These are phyloP conservation scores for Brachypalpus laphriformis DNA, from an alignment of 2,888 invertebrate genomes.

Conservation along the genomic window DNA sequence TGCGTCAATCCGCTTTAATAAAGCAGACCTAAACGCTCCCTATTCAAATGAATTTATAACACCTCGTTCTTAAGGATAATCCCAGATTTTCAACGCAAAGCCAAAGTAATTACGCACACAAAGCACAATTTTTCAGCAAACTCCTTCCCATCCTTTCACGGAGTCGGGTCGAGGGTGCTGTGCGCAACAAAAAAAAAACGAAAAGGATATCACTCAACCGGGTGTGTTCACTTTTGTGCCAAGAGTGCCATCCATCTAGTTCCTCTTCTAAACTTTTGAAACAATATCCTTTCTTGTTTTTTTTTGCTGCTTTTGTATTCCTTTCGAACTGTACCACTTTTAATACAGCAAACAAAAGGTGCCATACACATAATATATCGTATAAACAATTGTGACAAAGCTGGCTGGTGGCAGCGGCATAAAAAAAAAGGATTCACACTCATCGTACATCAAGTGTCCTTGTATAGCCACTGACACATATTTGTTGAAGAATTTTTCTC, in stretches of 20 bases:
- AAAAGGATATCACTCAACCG: conserved; percentile 25
- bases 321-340: conserved; percentile 57
- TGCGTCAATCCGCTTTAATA: conserved; percentile 40
- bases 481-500: conserved; percentile 57
- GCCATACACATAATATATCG: conserved; percentile 51
- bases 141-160: conserved; percentile 9
- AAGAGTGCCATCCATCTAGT: conserved; percentile 57
- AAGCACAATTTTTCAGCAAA: conserved; percentile 26
- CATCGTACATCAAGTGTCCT: conserved; percentile 59
- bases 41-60: conserved; percentile 52
- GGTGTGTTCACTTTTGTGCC: conserved; percentile 33
- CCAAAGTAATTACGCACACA: conserved; percentile 69
- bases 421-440: conserved; percentile 56
- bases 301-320: conserved; percentile 2
- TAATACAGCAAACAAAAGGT: conserved; percentile 52
- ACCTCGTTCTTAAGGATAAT: conserved; percentile 60
- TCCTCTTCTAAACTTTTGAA: conserved; percentile 49
- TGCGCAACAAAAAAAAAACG: not conserved
- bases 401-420: conserved; percentile 3
- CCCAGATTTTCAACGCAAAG: conserved; percentile 58
- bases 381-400: conserved; percentile 52
- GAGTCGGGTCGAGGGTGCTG: not conserved
- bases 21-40: conserved; percentile 47
- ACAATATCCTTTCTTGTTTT: conserved; percentile 30
- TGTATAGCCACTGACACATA: conserved; percentile 69